phyloP scores from a whole-genome alignment of 2,888 invertebrate genomes.

The Lepeophtheirus nordmannii region DNA sequence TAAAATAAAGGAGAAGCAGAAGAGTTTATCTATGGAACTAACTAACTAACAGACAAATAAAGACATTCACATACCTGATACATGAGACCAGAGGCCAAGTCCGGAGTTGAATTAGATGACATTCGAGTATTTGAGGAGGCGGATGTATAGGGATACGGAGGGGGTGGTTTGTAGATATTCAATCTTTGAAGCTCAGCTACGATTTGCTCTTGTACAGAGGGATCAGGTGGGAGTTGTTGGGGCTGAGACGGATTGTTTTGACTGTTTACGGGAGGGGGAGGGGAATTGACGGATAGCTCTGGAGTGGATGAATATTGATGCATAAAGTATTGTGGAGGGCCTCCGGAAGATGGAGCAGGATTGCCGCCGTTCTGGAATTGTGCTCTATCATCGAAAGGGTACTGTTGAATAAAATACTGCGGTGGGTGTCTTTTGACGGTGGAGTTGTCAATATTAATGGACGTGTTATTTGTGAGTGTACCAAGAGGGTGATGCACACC shows the following conservation, averaged over 20 bases:
- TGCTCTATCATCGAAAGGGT: conserved; percentile 5
- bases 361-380: not conserved
- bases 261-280: too few species aligned
- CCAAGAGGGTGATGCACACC: not conserved
- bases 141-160: conserved; percentile 56
- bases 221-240: not conserved
- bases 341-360: too few species aligned
- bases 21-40: too few species aligned
- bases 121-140: conserved; percentile 10
- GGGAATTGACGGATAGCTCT: not conserved
- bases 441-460: too few species aligned
- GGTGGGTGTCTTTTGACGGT: not conserved
- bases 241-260: not conserved
- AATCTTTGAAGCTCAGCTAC: conserved; percentile 44
- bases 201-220: conserved; percentile 28
- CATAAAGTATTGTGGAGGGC: too few species aligned
- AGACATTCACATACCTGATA: conserved; percentile 22
- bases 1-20: too few species aligned
- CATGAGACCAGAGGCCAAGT: conserved; percentile 43
- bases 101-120: conserved; percentile 44
- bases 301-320: conserved; percentile 5
- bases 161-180: conserved; percentile 63
- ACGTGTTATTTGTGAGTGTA: not conserved
- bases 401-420: not conserved
- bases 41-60: too few species aligned